Evolutionary conservation across 2,797 vertebrate genomes (phyloP).

Genomic region (Glyptemys insculpta): DNA sequence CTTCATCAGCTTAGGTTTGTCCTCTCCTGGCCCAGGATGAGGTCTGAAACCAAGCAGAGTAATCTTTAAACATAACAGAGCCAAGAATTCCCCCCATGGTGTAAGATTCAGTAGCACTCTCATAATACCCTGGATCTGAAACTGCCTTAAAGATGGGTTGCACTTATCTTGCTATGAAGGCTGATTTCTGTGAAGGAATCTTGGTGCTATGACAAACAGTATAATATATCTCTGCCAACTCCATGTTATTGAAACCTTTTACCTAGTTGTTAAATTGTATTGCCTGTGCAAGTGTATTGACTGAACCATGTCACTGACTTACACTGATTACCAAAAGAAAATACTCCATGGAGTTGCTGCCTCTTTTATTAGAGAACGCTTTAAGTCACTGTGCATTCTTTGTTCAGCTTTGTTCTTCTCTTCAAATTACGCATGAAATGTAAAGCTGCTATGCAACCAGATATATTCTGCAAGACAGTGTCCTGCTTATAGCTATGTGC

Average conservation of each 20-base stretch:
- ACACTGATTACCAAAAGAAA: not conserved
- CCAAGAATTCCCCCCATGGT: constrained; percentile 48
- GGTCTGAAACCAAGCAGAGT: constrained; percentile 22
- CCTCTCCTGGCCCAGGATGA: constrained; percentile 11
- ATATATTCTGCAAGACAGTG: constrained; percentile 8
- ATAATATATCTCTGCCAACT: constrained; percentile 12
- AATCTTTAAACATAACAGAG: constrained; percentile 57
- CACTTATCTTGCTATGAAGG: constrained; percentile 36
- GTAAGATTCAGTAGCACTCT: constrained; percentile 39
- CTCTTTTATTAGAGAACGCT: not conserved
- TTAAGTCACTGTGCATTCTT: not conserved
- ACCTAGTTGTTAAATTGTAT: constrained; percentile 31
- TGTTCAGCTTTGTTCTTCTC: constrained; percentile 43
- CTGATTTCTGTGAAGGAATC: constrained; percentile 47
- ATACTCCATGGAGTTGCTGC: not conserved
- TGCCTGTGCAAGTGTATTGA: constrained; percentile 28
- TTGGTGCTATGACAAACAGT: constrained; percentile 49
- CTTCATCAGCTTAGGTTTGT: not conserved
- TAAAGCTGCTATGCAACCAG: constrained; percentile 32
- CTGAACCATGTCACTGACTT: not conserved
- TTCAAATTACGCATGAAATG: constrained; percentile 17
- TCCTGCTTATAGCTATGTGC: constrained; percentile 15
- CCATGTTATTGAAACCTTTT: constrained; percentile 64
- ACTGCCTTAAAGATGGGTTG: not conserved
- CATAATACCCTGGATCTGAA: not conserved